Evolutionary conservation across 2,888 invertebrate species (phyloP), one percentile per base, ranked within the genome.

Genomic region (Argyra leucocephala): DNA sequence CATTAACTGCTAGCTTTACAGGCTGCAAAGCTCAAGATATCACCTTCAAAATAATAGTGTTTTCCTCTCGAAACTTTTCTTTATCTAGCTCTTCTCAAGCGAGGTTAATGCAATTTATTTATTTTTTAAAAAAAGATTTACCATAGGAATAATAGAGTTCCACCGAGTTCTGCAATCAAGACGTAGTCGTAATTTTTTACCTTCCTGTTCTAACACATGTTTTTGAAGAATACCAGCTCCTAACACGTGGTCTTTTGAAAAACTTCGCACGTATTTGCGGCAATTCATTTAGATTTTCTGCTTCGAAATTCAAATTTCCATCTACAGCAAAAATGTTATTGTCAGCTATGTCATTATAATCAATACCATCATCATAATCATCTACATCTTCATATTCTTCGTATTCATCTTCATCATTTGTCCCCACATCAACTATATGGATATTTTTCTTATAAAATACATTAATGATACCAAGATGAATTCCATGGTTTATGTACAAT

Each of bases 141-240:
- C 57, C 36, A 66, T 22, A 63, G 64, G 26, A 64, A 58, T 63
- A 59, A 68, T 36, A 67, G 65, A 64, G 64, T 67, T 68, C 67
- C 66, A 68, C 22, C 65, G 62, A 48, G 68, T 68, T 67, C 66
- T 66, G 60, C 66, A 66, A 61, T 67, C 68, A 68, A 67, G 67
- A 64, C 66, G 63, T 57, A 67, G 57, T 62, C 62, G 57, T 60
- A 64, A 61, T 62, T 66, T 57, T 59, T 66, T 65, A 36, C 26
- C 63, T 31, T 66, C 31, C 62, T 66, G 65, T 31, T 48, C 31
- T 64, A 37, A 62, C 10, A 66, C 22, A 18, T 66, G 60, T 63
- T 65, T 65, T 57, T 67, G 67, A 24, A 67, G 65, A 63, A 66
- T 61, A 22, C n/a, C 31, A 66, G 24, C 64, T 66, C 63, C 62